Conservation (phyloP, 2,113 vertebrate genomes). For the Plectropomus leopardus region DNA sequence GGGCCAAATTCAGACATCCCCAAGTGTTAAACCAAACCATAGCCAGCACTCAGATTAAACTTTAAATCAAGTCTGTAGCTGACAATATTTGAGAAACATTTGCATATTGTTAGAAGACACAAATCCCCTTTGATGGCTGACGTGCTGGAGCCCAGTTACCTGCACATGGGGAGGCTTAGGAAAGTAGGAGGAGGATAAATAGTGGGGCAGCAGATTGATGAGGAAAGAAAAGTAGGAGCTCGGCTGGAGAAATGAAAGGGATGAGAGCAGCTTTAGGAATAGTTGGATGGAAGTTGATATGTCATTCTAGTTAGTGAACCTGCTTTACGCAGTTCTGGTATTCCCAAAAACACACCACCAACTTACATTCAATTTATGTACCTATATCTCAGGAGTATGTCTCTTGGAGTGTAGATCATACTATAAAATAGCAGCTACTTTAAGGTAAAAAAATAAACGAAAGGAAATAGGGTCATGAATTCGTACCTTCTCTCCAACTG, state of each 20-base stretch:
- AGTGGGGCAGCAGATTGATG: conserved; percentile 75
- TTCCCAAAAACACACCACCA: background rate
- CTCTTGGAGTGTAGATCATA: background rate
- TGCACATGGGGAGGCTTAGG: conserved; percentile 59
- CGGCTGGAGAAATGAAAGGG: conserved; percentile 73
- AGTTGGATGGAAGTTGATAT: conserved; percentile 2
- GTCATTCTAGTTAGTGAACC: background rate
- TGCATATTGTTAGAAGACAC: conserved; percentile 57
- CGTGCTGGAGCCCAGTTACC: conserved; percentile 62
- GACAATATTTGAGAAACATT: conserved; percentile 52
- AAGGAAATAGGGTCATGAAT: conserved; percentile 7
- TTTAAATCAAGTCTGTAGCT: conserved; percentile 15
- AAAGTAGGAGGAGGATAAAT: conserved; percentile 59
- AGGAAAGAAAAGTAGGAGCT: conserved; percentile 73
- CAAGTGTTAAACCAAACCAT: conserved; percentile 43
- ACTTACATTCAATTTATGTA: background rate
- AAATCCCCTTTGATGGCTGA: conserved; percentile 53
- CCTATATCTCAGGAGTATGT: conserved; percentile 2
- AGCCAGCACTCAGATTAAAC: conserved; percentile 48
- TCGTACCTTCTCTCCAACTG: conserved; percentile 90
- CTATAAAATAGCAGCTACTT: background rate
- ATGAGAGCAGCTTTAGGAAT: conserved; percentile 47
- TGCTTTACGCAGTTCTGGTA: background rate
- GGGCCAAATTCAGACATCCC: conserved; percentile 15
- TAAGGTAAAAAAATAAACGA: background rate